Evolutionary conservation across 2,797 vertebrate species (phyloP).

Genomic region (Poeciliopsis presidionis): DNA sequence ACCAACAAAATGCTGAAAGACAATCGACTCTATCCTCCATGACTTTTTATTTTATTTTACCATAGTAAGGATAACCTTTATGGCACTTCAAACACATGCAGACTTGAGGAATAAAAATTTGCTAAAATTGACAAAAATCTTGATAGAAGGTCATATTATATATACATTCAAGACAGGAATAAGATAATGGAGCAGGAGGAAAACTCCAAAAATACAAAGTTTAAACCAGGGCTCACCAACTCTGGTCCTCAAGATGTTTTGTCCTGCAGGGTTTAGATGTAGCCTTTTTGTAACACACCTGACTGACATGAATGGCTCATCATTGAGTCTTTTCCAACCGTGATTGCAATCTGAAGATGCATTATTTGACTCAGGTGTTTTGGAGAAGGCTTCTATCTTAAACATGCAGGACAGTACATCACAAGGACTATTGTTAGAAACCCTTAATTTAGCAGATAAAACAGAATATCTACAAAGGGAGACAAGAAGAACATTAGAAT

Average conservation of each 20-base stretch:
- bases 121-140: neutral
- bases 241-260: too few species aligned
- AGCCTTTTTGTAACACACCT: too few species aligned
- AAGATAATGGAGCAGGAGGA: neutral
- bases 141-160: neutral
- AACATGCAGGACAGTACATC: too few species aligned
- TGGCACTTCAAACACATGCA: neutral
- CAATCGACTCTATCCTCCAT: neutral
- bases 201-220: neutral
- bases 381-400: too few species aligned
- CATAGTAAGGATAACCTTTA: neutral
- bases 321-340: too few species aligned
- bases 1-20: neutral
- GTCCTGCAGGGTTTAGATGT: too few species aligned
- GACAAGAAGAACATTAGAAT: neutral
- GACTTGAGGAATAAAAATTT: neutral
- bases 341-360: too few species aligned
- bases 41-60: neutral
- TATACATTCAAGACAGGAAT: neutral
- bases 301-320: too few species aligned
- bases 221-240: neutral
- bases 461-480: neutral
- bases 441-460: neutral
- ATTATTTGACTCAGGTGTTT: too few species aligned
- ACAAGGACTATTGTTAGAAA: too few species aligned